A percentile compares a stretch with the other conserved stretches of the same genome.
phyloP scores from a whole-genome alignment of 2,888 invertebrate genomes.

The Clusia tigrina region DNA sequence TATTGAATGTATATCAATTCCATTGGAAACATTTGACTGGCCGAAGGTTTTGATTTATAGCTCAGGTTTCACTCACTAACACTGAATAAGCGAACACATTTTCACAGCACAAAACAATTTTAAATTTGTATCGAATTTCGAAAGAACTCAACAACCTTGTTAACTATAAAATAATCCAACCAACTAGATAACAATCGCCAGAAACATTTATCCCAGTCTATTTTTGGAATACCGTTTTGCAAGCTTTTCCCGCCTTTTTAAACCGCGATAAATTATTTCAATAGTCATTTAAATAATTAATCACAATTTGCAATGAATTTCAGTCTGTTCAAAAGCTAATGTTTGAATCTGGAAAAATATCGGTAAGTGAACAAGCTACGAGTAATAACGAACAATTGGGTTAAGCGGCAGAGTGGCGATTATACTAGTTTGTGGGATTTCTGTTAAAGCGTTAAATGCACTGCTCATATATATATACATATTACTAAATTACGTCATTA shows the following conservation, averaged over 20 bases:
- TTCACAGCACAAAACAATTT: no score
- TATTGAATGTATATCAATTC: no score
- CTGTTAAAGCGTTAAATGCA: conserved; percentile 54
- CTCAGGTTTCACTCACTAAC: no score
- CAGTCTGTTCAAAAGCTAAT: conserved; percentile 62
- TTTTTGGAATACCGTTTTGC: conserved; percentile 33
- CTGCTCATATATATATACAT: conserved; percentile 26
- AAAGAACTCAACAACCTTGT: conserved; percentile 10
- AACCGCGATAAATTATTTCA: no score
- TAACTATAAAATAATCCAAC: conserved; percentile 13
- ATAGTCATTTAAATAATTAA: conserved; percentile 30
- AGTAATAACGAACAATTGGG: neutral
- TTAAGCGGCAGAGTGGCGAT: conserved; percentile 12
- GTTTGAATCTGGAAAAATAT: conserved; percentile 61
- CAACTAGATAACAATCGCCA: conserved; percentile 46
- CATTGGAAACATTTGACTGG: no score
- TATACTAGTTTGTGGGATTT: conserved; percentile 28
- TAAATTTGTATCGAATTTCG: no score
- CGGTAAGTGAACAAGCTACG: conserved; percentile 49
- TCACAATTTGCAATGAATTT: conserved; percentile 39
- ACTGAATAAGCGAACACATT: no score
- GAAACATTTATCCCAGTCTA: conserved; percentile 14
- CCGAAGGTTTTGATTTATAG: no score
- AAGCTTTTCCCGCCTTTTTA: neutral
- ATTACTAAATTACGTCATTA: conserved; percentile 2